A percentile compares a stretch with the other conserved stretches of the same genome.
phyloP scores from a whole-genome alignment of 1,140 invertebrate species.

The Tetranychus cinnabarinus region DNA sequence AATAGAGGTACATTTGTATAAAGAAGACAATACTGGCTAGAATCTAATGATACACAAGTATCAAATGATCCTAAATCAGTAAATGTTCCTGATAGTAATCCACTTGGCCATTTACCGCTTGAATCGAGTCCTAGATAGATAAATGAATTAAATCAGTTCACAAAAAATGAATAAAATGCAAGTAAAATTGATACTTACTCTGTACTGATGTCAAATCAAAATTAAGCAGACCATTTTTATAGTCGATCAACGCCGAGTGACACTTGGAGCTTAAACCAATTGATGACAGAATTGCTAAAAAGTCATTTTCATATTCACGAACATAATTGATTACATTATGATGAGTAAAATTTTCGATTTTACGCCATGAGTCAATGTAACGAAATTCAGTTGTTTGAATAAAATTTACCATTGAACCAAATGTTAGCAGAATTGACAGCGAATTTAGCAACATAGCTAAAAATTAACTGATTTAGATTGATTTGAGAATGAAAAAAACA shows the following conservation, averaged over 20 bases:
- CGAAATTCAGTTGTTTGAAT: too few relatives aligned
- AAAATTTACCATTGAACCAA: too few relatives aligned
- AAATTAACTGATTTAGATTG: too few relatives aligned
- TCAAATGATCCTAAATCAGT: conserved; percentile 4
- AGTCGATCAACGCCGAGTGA: not conserved
- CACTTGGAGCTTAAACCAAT: not conserved
- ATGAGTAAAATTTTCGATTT: not conserved
- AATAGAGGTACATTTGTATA: not conserved
- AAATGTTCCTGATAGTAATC: conserved; percentile 3
- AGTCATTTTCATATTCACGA: not conserved
- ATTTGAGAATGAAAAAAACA: too few relatives aligned
- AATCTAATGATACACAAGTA: conserved; percentile 3
- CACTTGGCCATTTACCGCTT: conserved; percentile 1
- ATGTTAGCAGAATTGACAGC: too few relatives aligned
- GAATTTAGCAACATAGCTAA: too few relatives aligned
- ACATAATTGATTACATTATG: not conserved
- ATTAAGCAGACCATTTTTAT: not conserved
- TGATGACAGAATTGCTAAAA: not conserved
- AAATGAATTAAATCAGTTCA: not conserved
- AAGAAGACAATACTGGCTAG: not conserved
- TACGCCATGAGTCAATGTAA: not conserved
- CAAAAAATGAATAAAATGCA: too few relatives aligned
- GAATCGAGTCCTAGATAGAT: not conserved
- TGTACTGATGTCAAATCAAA: not conserved
- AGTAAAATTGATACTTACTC: not conserved